Evolutionary conservation across 2,888 invertebrate genomes (phyloP), one percentile per base, ranked within the genome.

Genomic region (Diarsia brunnea): DNA sequence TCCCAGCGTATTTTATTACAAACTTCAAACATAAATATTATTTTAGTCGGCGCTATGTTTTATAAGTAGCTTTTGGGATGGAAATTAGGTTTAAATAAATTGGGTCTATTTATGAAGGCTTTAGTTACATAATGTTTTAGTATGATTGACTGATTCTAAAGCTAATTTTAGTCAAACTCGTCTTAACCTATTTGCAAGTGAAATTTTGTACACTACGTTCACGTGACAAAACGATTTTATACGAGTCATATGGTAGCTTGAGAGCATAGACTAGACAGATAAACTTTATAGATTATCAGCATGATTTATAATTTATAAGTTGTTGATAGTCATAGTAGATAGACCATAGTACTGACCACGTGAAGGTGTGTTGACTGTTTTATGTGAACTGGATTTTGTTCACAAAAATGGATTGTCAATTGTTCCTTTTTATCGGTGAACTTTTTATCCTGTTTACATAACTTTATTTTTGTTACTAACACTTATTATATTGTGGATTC

Each of bases 21-120:
- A 75, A 81, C 72, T 77, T 76, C 69, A 84, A 80, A 81, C 79
- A 78, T 79, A 72, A 81, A 79, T 79, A 78, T 79, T 69, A 69
- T 81, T 84, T 77, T 47, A 71, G 53, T 45, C 19, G 31, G n/a
- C 45, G 12, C 69, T 74, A 16, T 67, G 16, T 74, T 69, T 58
- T 53, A 45, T 31, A 47, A 24, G 16, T 65, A 49, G 43, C 43
- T 63, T 65, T 68, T 66, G 45, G n/a, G 21, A 24, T 75, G 61
- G 24, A 61, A 77, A 76, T 77, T 53, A 75, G 75, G 43, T 11
- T 64, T 49, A 4, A 67, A 45, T 67, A 45, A 76, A 51, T 49
- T 51, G 14, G 8, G 4, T 45, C 7, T 45, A 51, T 43, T 24
- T 67, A 16, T 21, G 0, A 45, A n/a, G 45, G 1, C 31, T 19